These are phyloP conservation scores for Drosophila neoperkinsi DNA, from an alignment of 2,888 invertebrate species.

Conservation along the genomic window DNA sequence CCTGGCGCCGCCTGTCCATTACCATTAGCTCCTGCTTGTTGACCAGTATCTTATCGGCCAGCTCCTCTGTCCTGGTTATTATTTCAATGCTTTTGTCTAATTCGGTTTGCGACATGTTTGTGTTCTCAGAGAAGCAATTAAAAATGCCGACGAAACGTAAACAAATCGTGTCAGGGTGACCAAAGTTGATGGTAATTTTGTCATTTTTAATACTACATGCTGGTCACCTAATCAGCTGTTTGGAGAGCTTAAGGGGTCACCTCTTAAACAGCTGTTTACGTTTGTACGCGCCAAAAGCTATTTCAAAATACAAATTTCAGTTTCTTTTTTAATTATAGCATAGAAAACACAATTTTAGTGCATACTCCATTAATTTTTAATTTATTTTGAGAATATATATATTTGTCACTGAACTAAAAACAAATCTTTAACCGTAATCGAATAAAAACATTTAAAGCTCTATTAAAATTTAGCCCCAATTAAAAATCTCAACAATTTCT, in stretches of 20 bases:
- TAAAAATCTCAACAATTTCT: conserved; percentile 1
- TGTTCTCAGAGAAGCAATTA: neutral
- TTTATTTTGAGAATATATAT: conserved; percentile 27
- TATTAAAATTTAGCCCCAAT: conserved; percentile 5
- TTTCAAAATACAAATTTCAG: neutral
- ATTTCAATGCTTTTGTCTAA: conserved; percentile 80
- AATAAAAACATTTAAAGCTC: conserved; percentile 17
- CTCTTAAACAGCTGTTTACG: neutral
- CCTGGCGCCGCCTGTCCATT: conserved; percentile 83
- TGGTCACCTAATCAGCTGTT: conserved; percentile 43
- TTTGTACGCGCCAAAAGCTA: neutral
- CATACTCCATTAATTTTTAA: neutral
- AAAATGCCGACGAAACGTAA: conserved; percentile 25
- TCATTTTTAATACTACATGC: neutral
- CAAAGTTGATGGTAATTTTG: conserved; percentile 3
- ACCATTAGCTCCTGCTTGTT: conserved; percentile 83
- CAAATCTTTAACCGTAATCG: neutral
- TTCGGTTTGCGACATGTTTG: conserved; percentile 54
- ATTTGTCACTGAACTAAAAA: neutral
- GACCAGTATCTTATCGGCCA: conserved; percentile 83
- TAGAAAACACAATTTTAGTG: neutral
- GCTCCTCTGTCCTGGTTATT: conserved; percentile 79
- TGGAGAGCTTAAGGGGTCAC: neutral
- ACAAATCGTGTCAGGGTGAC: conserved; percentile 36
- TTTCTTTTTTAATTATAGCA: neutral